Evolutionary conservation across 2,888 invertebrate species (phyloP).

Genomic region (Caenorhabditis sp.): DNA sequence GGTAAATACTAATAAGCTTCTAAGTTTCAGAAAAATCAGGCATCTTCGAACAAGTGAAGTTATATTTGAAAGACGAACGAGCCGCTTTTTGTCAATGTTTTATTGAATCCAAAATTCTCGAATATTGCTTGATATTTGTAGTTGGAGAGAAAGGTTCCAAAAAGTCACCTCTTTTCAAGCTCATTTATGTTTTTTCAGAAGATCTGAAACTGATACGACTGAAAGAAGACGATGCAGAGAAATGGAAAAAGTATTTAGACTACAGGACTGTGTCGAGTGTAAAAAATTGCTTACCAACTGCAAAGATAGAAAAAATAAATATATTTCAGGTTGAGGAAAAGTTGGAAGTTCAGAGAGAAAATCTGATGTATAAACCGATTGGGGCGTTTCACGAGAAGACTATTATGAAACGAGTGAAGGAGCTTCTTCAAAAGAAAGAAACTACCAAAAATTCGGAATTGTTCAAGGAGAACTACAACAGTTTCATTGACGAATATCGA

Average conservation of each 20-base stretch:
- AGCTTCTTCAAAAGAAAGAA: too few species aligned
- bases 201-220: not conserved
- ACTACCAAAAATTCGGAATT: not conserved
- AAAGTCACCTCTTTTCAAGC: too few species aligned
- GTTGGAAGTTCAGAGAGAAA: too few species aligned
- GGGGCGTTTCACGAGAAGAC: too few species aligned
- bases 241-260: not conserved
- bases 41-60: not conserved
- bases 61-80: not conserved
- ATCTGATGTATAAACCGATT: too few species aligned
- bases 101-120: not conserved
- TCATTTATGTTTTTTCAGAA: too few species aligned
- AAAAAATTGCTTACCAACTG: not conserved
- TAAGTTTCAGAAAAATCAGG: not conserved
- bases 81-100: not conserved
- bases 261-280: not conserved
- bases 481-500: not conserved
- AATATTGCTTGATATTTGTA: not conserved
- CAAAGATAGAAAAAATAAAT: too few species aligned
- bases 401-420: too few species aligned
- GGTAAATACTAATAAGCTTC: too few species aligned
- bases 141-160: not conserved
- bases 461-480: not conserved
- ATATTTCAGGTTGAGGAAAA: too few species aligned
- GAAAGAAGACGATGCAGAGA: not conserved